phyloP scores from a whole-genome alignment of 2,113 vertebrate genomes.

The Cynopterus brachyotis region DNA sequence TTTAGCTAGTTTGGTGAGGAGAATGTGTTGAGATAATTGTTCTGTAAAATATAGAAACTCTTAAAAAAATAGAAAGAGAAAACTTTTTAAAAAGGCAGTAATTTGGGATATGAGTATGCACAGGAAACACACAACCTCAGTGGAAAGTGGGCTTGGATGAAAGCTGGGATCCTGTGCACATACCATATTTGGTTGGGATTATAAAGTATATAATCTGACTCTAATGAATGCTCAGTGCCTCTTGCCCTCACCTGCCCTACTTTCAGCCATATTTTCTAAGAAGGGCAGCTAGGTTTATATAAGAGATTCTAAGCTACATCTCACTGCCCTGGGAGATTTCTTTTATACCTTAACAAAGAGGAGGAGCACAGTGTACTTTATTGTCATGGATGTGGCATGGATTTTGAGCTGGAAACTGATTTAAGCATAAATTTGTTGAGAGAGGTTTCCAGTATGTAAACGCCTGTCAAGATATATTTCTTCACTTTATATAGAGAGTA shows the following conservation, averaged over 20 bases:
- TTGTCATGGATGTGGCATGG: neutral
- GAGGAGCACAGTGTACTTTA: neutral
- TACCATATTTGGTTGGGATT: neutral
- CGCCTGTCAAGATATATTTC: neutral
- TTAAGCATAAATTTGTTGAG: neutral
- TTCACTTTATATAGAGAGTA: neutral
- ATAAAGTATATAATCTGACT: neutral
- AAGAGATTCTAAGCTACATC: neutral
- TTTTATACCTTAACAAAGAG: neutral
- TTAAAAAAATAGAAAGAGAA: neutral
- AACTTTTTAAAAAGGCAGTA: no score
- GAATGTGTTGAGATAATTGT: neutral
- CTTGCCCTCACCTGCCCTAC: neutral
- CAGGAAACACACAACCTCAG: neutral
- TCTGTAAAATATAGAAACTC: neutral
- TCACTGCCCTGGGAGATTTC: neutral
- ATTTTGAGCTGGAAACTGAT: neutral
- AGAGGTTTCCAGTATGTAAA: neutral
- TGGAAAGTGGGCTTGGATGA: neutral
- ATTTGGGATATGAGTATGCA: neutral
- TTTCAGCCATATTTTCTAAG: neutral
- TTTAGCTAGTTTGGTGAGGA: neutral
- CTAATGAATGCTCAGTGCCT: rapidly evolving
- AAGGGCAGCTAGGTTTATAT: neutral
- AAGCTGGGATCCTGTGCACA: neutral